Conservation (phyloP, 2,888 invertebrate species). For the Cephus spinipes region DNA sequence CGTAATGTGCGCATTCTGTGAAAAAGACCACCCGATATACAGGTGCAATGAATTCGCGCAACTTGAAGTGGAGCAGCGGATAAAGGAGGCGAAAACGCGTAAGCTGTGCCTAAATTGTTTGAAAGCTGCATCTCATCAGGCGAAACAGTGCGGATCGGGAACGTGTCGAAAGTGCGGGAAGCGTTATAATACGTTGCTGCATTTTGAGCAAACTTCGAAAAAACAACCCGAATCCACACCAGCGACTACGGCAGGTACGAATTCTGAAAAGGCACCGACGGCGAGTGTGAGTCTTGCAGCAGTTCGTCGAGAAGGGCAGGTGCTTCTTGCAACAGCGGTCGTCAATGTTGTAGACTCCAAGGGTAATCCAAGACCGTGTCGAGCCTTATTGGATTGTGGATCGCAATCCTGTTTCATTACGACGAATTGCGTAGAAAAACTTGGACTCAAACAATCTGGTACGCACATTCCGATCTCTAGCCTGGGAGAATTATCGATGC, state of each 20-base stretch:
- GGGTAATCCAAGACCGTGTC: slow-evolving; percentile 14
- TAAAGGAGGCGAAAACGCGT: slow-evolving; percentile 3
- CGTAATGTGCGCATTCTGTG: slow-evolving; percentile 1
- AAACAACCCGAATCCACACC: neutral
- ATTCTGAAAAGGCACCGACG: neutral
- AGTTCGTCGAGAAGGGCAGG: slow-evolving; percentile 1
- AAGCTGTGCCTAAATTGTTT: slow-evolving; percentile 16
- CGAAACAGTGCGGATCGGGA: neutral
- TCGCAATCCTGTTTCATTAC: slow-evolving; percentile 29
- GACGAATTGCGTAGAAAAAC: neutral
- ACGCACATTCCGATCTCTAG: slow-evolving; percentile 5
- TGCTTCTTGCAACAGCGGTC: slow-evolving; percentile 25
- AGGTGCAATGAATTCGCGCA: neutral
- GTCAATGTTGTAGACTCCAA: slow-evolving; percentile 15
- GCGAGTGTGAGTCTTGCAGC: slow-evolving; percentile 11
- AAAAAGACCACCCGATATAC: slow-evolving; percentile 12
- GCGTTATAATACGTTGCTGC: slow-evolving; percentile 20
- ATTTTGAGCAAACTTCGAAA: slow-evolving; percentile 13
- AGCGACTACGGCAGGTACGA: neutral
- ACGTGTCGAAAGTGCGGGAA: slow-evolving; percentile 14
- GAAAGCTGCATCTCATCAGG: slow-evolving; percentile 7
- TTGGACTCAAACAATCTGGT: neutral
- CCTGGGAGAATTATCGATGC: slow-evolving; percentile 10
- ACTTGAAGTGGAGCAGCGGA: slow-evolving; percentile 2
- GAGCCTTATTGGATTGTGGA: slow-evolving; percentile 30